Percentiles rank a stretch among this genome's conserved stretches.
Conservation (phyloP, 1,140 invertebrate genomes). For the Atopsyche davidsoni region DNA sequence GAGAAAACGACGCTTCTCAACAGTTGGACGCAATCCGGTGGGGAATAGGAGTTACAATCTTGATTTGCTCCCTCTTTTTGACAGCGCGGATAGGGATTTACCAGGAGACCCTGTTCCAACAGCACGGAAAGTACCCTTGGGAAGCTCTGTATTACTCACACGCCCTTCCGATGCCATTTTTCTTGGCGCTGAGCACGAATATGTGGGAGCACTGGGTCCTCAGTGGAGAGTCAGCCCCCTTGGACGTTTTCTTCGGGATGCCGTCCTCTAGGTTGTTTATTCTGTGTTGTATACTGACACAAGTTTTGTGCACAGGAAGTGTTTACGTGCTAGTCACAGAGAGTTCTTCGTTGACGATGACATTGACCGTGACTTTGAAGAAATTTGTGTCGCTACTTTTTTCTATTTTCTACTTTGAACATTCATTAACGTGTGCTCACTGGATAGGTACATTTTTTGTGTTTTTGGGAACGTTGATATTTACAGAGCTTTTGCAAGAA, state of each 20-base stretch:
- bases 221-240: slow-evolving; percentile 51
- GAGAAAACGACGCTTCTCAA: slow-evolving; percentile 45
- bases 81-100: slow-evolving; percentile 96
- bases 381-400: slow-evolving; percentile 94
- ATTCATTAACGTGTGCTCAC: slow-evolving; percentile 87
- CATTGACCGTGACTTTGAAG: slow-evolving; percentile 88
- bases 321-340: slow-evolving; percentile 93
- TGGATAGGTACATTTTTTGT: slow-evolving; percentile 90
- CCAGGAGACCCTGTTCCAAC: slow-evolving; percentile 84
- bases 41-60: slow-evolving; percentile 73
- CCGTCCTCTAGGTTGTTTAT: slow-evolving; percentile 77
- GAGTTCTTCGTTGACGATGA: slow-evolving; percentile 90
- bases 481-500: slow-evolving; percentile 68
- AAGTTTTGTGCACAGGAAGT: slow-evolving; percentile 92
- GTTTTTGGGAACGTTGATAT: slow-evolving; percentile 89
- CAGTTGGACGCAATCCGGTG: slow-evolving; percentile 72
- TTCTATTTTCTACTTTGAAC: slow-evolving; percentile 93
- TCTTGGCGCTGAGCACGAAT: slow-evolving; percentile 68
- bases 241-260: slow-evolving; percentile 49
- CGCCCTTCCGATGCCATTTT: slow-evolving; percentile 80
- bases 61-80: slow-evolving; percentile 84
- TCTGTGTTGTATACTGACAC: slow-evolving; percentile 81
- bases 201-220: slow-evolving; percentile 66
- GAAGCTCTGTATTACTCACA: slow-evolving; percentile 96
- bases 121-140: slow-evolving; percentile 87